phyloP scores from a whole-genome alignment of 1,140 invertebrate species.

The Bathynomus jamesi region DNA sequence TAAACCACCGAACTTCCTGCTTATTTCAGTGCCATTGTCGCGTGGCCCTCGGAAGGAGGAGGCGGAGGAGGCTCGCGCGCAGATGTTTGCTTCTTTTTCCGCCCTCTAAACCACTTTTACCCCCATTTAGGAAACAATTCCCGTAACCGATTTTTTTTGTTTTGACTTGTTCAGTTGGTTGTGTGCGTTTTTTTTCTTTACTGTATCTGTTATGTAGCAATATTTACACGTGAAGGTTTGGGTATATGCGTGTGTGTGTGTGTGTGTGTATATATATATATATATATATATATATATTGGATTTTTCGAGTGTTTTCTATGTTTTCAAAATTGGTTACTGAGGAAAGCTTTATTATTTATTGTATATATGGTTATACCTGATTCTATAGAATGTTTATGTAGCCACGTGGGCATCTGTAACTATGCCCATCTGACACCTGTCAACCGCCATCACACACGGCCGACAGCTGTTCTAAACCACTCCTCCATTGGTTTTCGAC shows the following conservation, averaged over 20 bases:
- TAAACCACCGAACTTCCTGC: no score
- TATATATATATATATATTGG: not conserved
- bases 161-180: no score
- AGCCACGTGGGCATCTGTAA: not conserved
- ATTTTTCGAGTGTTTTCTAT: not conserved
- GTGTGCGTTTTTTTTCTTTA: no score
- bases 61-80: no score
- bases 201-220: not conserved
- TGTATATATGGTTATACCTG: not conserved
- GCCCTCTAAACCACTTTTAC: no score
- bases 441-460: constrained; percentile 36
- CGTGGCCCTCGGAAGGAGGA: no score
- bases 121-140: no score
- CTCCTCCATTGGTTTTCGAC: constrained; percentile 8
- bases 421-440: constrained; percentile 25
- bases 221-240: not conserved
- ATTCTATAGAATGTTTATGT: not conserved
- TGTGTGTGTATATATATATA: not conserved
- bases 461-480: constrained; percentile 30
- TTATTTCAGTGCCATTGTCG: no score
- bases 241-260: not conserved
- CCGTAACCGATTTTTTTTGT: no score
- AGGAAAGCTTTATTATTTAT: not conserved
- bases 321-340: not conserved
- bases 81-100: no score